Evolutionary conservation across 2,113 vertebrate species (phyloP).

Genomic region (Phyllostomus hastatus): DNA sequence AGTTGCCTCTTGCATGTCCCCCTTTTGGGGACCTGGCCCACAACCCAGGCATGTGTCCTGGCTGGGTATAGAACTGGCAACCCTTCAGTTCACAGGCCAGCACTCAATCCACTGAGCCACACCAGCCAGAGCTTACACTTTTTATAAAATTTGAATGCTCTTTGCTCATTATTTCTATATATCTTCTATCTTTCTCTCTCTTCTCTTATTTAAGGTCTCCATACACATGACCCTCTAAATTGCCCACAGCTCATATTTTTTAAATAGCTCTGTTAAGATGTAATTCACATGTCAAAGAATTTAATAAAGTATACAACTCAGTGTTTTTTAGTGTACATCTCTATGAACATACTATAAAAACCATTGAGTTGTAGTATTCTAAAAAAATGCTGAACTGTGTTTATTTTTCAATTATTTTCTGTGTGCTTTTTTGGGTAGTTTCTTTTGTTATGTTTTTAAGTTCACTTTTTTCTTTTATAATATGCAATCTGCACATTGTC

Average conservation of each 20-base stretch:
- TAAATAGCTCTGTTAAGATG: background rate
- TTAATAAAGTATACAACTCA: background rate
- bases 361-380: background rate
- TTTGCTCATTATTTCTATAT: background rate
- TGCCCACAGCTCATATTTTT: background rate
- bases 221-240: background rate
- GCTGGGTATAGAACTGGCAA: too few relatives aligned
- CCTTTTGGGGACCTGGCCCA: too few relatives aligned
- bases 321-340: background rate
- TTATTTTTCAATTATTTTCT: background rate
- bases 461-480: background rate
- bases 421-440: background rate
- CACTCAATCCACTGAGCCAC: too few relatives aligned
- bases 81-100: too few relatives aligned
- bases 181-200: background rate
- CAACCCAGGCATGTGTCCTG: too few relatives aligned
- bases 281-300: background rate
- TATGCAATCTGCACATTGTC: background rate
- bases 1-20: too few relatives aligned
- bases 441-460: background rate
- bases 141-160: background rate
- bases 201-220: background rate
- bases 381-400: background rate
- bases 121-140: background rate
- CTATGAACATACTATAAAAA: background rate